Base-by-base conservation (phyloP, 2,888 invertebrate species). In the Sphaerophoria taeniata region DNA sequence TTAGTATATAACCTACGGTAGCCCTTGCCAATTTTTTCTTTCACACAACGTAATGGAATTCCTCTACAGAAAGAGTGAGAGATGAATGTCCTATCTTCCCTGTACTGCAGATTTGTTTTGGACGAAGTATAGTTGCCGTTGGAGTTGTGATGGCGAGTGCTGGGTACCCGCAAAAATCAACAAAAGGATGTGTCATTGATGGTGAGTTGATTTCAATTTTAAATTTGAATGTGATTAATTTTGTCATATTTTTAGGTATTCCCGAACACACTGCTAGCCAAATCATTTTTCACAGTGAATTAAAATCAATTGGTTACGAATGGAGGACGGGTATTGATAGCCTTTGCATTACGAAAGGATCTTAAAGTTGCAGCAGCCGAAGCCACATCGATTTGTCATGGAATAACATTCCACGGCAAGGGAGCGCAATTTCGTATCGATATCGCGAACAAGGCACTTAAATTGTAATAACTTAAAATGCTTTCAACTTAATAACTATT, bases 141-240 rank as follows among this genome's bases (percentile, higher is more conserved):
- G 98, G 98, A 5, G 97, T 99, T 3, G 96, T 99, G n/a, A 94
- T 98, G 92, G 98, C 98, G 2, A 98, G 98, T 82, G 95, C 95
- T 75, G 98, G 98, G 0, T 99, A 99, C 93, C 99, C 99, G 0
- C 96, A 95, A 88, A 95, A 96, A 0, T 97, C 97, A 6, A 96
- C 96, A n/a, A 98, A 98, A 91, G 97, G 97, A 9, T 95, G 96
- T 90, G 93, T 95, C 61, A 98, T 98, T 69, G 94, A 94, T 88
- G 97, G 97, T 95, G 88, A 83, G 34, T 65, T 14, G 0, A 16
- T 65, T 0, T 47, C 7, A 36, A 36, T 6, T 36, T 4, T 36
- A 36, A 36, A 36, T 36, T 4, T 36, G 39, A 43, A 43, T 9
- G 4, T 5, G 7, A 5, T 9, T 43, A 5, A 9, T 43, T 43